These are phyloP conservation scores for Gadus chalcogrammus DNA, from an alignment of 2,113 vertebrate species.

Conservation along the genomic window DNA sequence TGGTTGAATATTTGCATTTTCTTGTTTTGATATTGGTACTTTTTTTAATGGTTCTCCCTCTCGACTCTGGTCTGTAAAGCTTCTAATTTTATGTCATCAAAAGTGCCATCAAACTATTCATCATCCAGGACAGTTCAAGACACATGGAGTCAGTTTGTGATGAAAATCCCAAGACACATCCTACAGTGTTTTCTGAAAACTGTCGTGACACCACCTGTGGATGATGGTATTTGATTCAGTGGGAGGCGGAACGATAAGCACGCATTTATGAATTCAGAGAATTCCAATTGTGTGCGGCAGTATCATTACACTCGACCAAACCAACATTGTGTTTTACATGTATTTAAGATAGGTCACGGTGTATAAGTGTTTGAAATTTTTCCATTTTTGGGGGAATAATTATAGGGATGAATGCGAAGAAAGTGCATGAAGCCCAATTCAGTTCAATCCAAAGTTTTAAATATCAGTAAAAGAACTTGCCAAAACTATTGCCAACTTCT, in stretches of 20 bases:
- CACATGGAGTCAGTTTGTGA: slow-evolving; percentile 16
- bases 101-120: slow-evolving; percentile 54
- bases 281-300: slow-evolving; percentile 62
- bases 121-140: slow-evolving; percentile 33
- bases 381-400: neutral
- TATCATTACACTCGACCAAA: slow-evolving; percentile 51
- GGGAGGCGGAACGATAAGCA: slow-evolving; percentile 58
- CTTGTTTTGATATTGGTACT: neutral
- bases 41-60: neutral
- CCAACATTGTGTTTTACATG: slow-evolving; percentile 35
- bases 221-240: slow-evolving; percentile 40
- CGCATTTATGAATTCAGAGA: slow-evolving; percentile 73
- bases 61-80: slow-evolving; percentile 1
- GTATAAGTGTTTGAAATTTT: neutral
- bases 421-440: neutral
- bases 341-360: too few relatives aligned
- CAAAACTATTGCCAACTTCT: neutral
- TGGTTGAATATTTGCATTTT: neutral
- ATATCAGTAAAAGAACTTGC: neutral
- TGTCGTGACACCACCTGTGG: slow-evolving; percentile 22
- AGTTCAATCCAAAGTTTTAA: slow-evolving; percentile 4
- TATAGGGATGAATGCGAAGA: neutral
- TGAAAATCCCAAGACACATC: slow-evolving; percentile 23
- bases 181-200: slow-evolving; percentile 23
- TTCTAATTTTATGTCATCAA: slow-evolving; percentile 8